Evolutionary conservation across 2,797 vertebrate genomes (phyloP), one percentile per base, ranked within the genome.

Genomic region (Pipistrellus nathusii): DNA sequence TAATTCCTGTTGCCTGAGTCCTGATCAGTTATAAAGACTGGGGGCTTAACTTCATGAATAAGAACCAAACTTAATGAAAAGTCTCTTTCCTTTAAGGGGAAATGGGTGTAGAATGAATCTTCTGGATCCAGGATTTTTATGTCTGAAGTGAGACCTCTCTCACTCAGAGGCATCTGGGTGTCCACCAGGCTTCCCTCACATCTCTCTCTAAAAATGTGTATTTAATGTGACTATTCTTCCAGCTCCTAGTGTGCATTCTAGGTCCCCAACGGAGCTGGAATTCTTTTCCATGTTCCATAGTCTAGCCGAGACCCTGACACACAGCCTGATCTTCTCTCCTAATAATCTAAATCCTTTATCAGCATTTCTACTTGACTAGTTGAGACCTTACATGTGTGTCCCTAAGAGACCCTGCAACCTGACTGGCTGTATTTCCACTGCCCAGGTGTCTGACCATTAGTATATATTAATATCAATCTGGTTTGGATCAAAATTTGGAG

Each of bases 401-500:
- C 27, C n/a, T 46, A 68, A 80, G 57, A 73, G 35, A 69, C 1
- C 6, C 8, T 48, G 48, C 27, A 57, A 64, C 44, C 8, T 15
- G 32, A 51, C 30, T 73, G 57, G 77, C 59, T 88, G 32, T 75
- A 48, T 62, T 55, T 59, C 12, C 6, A 35, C 0, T 32, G 32
- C 32, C 75, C n/a, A 35, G 53, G 48, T 86, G 75, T 62, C 44
- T 91, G 66, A 86, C n/a, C 59, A 44, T 46, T 4, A 27, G 11
- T 13, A 68, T 17, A 62, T 51, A 35, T n/a, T 75, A 84, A 18
- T 48, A 73, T 51, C 17, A 48, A 48, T 27, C 48, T 85, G 41
- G 44, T 32, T 21, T 83, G 76, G 35, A 92, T 23, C n/a, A 92
- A 84, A 95, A 92, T 85, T 85, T 92, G 66, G n/a, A 88, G 85